Conservation (phyloP, 2,797 vertebrate species). For the Gadopsis bispinosus region DNA sequence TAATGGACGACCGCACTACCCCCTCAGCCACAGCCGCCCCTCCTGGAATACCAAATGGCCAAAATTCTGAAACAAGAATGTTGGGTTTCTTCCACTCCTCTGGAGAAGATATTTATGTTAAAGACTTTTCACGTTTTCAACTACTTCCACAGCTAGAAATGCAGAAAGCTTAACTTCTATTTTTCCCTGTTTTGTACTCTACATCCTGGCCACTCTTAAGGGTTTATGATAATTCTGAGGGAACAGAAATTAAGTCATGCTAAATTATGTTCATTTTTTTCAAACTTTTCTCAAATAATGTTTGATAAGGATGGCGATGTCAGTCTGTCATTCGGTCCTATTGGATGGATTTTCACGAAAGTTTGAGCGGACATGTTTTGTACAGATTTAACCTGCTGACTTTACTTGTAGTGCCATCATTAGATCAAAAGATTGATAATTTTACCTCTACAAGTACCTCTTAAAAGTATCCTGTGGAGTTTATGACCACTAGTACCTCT, state of each 20-base stretch:
- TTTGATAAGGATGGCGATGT: too few relatives aligned
- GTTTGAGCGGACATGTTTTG: neutral
- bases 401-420: neutral
- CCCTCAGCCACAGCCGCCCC: too few relatives aligned
- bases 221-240: too few relatives aligned
- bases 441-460: too few relatives aligned
- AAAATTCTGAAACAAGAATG: conserved; percentile 25
- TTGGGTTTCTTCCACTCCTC: neutral
- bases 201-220: too few relatives aligned
- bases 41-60: too few relatives aligned
- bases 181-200: too few relatives aligned
- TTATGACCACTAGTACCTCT: too few relatives aligned
- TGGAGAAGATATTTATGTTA: neutral
- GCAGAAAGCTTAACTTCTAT: neutral
- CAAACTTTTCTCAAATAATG: too few relatives aligned
- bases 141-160: neutral
- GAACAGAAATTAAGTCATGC: neutral
- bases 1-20: too few relatives aligned
- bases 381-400: neutral
- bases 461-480: too few relatives aligned
- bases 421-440: too few relatives aligned
- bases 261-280: neutral
- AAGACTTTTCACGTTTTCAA: neutral
- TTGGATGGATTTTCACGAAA: neutral
- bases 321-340: neutral